Conservation (phyloP, 2,113 vertebrate genomes). For the Anhinga rufa region DNA sequence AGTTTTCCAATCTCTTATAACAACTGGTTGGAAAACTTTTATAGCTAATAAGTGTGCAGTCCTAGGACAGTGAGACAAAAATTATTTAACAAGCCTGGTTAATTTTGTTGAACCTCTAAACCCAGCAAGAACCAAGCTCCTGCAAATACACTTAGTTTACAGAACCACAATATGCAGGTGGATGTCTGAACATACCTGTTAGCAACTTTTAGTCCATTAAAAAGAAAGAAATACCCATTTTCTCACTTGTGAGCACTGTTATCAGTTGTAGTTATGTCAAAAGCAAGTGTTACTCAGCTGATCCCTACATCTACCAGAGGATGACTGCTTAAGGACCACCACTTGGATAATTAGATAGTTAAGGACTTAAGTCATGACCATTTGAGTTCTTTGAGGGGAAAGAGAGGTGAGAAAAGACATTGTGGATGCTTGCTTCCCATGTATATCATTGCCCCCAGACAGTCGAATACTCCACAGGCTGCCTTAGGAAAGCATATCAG, state of each 20-base stretch:
- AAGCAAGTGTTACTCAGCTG: not conserved
- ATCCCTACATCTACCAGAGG: not conserved
- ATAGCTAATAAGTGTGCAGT: not conserved
- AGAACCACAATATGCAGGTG: not conserved
- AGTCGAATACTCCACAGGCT: not conserved
- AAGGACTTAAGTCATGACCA: not conserved
- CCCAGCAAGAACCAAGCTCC: not conserved
- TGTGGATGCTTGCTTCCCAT: not conserved
- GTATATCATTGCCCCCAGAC: not conserved
- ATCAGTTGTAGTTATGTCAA: not conserved
- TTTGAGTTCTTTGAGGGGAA: not conserved
- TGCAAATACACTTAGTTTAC: not conserved
- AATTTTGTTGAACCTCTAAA: not conserved
- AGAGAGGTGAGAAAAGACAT: not conserved
- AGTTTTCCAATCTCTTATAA: not conserved
- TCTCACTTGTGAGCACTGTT: not conserved
- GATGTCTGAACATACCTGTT: not conserved
- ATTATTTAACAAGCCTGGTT: not conserved
- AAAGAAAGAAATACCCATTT: not conserved
- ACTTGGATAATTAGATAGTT: not conserved
- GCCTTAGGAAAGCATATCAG: not conserved
- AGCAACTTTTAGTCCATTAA: not conserved
- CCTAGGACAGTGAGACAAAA: not conserved
- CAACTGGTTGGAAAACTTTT: not conserved
- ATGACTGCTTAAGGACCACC: not conserved